phyloP scores from a whole-genome alignment of 1,140 invertebrate species.

The Parasteatoda tepidariorum region DNA sequence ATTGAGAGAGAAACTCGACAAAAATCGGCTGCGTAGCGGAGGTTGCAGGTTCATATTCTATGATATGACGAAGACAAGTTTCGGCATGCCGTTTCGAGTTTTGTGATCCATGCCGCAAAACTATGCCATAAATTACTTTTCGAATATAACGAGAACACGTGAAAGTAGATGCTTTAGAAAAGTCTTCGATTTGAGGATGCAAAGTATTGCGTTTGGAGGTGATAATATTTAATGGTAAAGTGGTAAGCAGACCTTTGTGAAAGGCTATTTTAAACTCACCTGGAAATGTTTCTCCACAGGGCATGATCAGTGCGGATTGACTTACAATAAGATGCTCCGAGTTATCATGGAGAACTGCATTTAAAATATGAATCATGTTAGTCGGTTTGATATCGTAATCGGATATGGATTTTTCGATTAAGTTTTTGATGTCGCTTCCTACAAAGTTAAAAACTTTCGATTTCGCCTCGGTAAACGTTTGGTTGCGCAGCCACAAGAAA shows the following conservation, averaged over 20 bases:
- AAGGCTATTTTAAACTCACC: constrained; percentile 76
- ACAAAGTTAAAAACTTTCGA: constrained; percentile 63
- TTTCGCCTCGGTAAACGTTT: constrained; percentile 75
- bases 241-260: constrained; percentile 73
- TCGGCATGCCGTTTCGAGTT: constrained; percentile 65
- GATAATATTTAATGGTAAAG: constrained; percentile 77
- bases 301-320: constrained; percentile 41
- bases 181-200: constrained; percentile 80
- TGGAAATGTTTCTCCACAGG: constrained; percentile 68
- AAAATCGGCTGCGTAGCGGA: constrained; percentile 64
- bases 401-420: constrained; percentile 63
- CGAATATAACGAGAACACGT: constrained; percentile 75
- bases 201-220: constrained; percentile 76
- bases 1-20: constrained; percentile 61
- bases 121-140: constrained; percentile 75
- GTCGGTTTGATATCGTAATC: constrained; percentile 62
- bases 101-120: constrained; percentile 69
- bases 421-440: constrained; percentile 63
- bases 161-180: constrained; percentile 73
- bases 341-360: no score
- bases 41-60: constrained; percentile 66
- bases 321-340: constrained; percentile 2
- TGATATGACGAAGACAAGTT: constrained; percentile 67
- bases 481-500: constrained; percentile 82
- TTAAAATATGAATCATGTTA: constrained; percentile 12